phyloP scores from a whole-genome alignment of 1,140 invertebrate genomes.

The Delia radicum region DNA sequence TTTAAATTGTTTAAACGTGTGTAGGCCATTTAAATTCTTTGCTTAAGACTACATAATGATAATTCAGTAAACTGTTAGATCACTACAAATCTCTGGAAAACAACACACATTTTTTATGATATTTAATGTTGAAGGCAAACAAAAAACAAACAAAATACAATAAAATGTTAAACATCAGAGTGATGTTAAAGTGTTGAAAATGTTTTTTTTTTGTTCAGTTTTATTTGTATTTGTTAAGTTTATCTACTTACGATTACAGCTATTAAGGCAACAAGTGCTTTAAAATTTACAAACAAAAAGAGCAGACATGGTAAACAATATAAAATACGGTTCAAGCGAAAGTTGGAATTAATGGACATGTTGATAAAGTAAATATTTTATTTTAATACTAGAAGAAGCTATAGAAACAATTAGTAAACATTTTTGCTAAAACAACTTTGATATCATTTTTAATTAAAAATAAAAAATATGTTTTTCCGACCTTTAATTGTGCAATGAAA shows the following conservation, averaged over 20 bases:
- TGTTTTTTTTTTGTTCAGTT: neutral
- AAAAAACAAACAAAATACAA: neutral
- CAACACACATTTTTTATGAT: neutral
- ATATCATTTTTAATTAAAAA: too few relatives aligned
- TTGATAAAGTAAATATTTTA: too few relatives aligned
- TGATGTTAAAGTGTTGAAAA: constrained; percentile 4
- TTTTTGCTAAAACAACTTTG: too few relatives aligned
- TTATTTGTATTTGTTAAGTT: neutral
- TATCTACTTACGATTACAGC: constrained; percentile 1
- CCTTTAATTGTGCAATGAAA: too few relatives aligned
- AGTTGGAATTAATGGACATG: too few relatives aligned
- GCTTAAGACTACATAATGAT: neutral
- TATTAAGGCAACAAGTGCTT: constrained; percentile 1
- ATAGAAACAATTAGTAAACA: too few relatives aligned
- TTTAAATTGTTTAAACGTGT: constrained; percentile 2
- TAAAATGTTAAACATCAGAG: constrained; percentile 5
- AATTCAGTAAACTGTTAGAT: neutral
- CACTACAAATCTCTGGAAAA: neutral
- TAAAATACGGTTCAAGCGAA: too few relatives aligned
- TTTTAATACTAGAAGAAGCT: too few relatives aligned
- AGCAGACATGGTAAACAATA: neutral
- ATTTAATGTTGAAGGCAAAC: neutral
- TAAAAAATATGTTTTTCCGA: too few relatives aligned
- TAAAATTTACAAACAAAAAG: neutral
- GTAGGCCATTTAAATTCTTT: constrained; percentile 1